Percentiles rank a stretch among this genome's conserved stretches.
phyloP scores from a whole-genome alignment of 2,113 vertebrate species.

The Zapus hudsonius region DNA sequence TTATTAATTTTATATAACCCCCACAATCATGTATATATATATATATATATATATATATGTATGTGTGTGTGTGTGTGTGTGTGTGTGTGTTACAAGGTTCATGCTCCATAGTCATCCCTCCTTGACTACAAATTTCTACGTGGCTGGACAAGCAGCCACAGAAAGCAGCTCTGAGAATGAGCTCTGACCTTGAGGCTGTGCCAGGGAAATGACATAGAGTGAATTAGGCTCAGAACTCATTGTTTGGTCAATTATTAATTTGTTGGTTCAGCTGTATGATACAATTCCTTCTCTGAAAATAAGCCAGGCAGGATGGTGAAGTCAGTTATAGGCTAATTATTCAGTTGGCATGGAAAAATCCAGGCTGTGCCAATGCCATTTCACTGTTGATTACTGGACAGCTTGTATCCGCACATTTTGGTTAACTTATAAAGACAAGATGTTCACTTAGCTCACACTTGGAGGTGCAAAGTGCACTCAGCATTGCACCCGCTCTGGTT shows the following conservation, averaged over 20 bases:
- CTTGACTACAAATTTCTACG: neutral
- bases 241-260: conserved; percentile 11
- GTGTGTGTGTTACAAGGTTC: neutral
- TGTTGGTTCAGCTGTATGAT: neutral
- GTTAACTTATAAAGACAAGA: neutral
- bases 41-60: neutral
- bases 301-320: neutral
- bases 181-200: neutral
- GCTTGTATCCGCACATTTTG: neutral
- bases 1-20: neutral
- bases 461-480: too few species aligned
- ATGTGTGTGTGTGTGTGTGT: too few species aligned
- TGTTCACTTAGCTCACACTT: neutral
- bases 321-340: neutral
- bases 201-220: neutral
- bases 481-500: neutral
- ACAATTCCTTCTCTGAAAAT: neutral
- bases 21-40: neutral
- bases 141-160: neutral
- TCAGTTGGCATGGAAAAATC: neutral
- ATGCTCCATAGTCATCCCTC: neutral
- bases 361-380: neutral
- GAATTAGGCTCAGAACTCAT: neutral
- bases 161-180: neutral
- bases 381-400: neutral